A percentile compares a stretch with the other conserved stretches of the same genome.
Conservation (phyloP, 1,140 invertebrate species). For the Caenorhabditis remanei region DNA sequence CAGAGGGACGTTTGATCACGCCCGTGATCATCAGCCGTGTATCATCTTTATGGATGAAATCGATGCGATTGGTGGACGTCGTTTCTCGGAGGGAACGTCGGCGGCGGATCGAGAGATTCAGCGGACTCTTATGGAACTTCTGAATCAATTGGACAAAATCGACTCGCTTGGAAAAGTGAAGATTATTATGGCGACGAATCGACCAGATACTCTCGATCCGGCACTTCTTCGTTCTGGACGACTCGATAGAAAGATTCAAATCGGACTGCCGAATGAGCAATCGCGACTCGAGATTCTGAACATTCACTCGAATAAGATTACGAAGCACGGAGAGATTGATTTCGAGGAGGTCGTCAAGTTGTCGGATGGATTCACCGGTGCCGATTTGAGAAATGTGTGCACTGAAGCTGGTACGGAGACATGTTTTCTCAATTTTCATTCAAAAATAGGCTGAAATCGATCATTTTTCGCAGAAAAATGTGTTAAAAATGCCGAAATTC, state of each 20-base stretch:
- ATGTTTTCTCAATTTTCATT: too few species aligned
- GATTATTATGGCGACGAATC: constrained; percentile 81
- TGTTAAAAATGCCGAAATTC: not conserved
- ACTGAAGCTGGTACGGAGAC: constrained; percentile 88
- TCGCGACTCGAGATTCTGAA: constrained; percentile 85
- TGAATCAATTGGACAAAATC: constrained; percentile 99
- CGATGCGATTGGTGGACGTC: constrained; percentile 96
- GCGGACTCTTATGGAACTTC: constrained; percentile 96
- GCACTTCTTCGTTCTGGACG: constrained; percentile 88
- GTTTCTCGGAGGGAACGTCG: constrained; percentile 98
- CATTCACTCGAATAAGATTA: constrained; percentile 95
- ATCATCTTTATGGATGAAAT: constrained; percentile 99
- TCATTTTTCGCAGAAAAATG: not conserved
- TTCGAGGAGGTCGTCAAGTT: constrained; percentile 95
- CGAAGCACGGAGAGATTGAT: constrained; percentile 98
- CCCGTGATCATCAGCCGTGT: constrained; percentile 97
- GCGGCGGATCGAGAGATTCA: constrained; percentile 99
- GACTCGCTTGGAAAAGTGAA: constrained; percentile 98
- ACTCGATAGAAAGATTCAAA: constrained; percentile 98
- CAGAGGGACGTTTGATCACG: constrained; percentile 99
- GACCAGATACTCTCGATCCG: constrained; percentile 97
- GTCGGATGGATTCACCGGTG: constrained; percentile 98
- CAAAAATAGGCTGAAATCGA: not conserved
- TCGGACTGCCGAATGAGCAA: constrained; percentile 97
- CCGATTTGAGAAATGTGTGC: constrained; percentile 98